Conservation (phyloP, 2,113 vertebrate species). For the Cyprichromis sp. region DNA sequence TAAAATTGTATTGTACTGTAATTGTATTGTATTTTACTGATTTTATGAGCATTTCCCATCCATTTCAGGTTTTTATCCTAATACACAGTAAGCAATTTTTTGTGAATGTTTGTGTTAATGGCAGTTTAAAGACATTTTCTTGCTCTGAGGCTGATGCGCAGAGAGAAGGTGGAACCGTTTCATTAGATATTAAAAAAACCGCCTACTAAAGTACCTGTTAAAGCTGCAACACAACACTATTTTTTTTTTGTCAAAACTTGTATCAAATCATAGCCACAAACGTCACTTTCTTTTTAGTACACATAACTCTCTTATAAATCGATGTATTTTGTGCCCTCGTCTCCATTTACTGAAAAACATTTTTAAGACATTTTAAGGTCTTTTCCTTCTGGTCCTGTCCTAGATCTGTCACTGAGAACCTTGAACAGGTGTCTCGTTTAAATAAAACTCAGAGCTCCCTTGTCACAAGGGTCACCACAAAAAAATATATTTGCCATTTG, state of each 20-base stretch:
- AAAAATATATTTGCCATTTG: background rate
- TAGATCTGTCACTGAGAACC: background rate
- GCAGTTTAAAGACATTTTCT: background rate
- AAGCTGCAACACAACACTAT: background rate
- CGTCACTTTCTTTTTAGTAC: background rate
- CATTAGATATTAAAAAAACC: background rate
- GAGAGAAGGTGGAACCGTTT: fast-evolving
- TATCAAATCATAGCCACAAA: background rate
- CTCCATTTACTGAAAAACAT: background rate
- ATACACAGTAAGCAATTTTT: background rate
- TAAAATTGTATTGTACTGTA: too few relatives aligned
- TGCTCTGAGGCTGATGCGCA: background rate
- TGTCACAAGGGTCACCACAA: background rate
- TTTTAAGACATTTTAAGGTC: background rate
- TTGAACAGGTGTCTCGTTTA: background rate
- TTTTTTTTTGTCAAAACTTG: background rate
- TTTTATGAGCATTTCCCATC: background rate
- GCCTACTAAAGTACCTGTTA: background rate
- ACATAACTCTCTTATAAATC: background rate
- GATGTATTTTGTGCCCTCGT: background rate
- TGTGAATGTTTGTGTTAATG: background rate
- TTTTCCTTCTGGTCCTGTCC: background rate
- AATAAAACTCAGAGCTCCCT: background rate
- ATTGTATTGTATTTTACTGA: background rate
- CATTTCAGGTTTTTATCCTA: background rate